phyloP scores from a whole-genome alignment of 2,888 invertebrate genomes.

The Yponomeuta cagnagella region DNA sequence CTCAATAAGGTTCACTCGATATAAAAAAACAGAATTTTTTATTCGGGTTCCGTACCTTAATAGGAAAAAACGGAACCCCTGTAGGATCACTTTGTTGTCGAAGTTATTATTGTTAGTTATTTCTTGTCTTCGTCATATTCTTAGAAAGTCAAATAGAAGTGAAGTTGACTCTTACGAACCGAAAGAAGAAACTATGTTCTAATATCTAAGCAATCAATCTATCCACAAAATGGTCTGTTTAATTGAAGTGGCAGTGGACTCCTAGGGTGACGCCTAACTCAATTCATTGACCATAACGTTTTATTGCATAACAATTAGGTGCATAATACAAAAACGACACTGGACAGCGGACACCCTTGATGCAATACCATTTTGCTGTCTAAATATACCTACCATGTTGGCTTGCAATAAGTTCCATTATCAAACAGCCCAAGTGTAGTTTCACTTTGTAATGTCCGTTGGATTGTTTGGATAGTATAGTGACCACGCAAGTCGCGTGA shows the following conservation, averaged over 20 bases:
- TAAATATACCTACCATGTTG: not conserved
- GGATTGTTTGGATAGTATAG: constrained; percentile 29
- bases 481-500: constrained; percentile 32
- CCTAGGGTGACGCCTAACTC: constrained; percentile 20
- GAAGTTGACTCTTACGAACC: too few species aligned
- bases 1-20: too few species aligned
- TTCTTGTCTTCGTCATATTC: too few species aligned
- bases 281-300: constrained; percentile 51
- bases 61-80: too few species aligned
- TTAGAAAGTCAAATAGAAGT: too few species aligned
- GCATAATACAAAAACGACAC: constrained; percentile 17
- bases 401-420: not conserved
- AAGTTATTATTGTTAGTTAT: too few species aligned
- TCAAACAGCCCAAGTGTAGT: not conserved
- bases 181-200: too few species aligned
- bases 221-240: not conserved
- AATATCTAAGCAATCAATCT: not conserved
- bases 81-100: too few species aligned
- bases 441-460: not conserved
- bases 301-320: constrained; percentile 60
- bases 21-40: too few species aligned
- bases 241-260: constrained; percentile 10
- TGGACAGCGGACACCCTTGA: constrained; percentile 10
- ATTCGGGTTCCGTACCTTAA: too few species aligned
- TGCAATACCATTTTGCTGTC: not conserved